phyloP scores from a whole-genome alignment of 2,797 vertebrate genomes.

The Erithacus rubecula region DNA sequence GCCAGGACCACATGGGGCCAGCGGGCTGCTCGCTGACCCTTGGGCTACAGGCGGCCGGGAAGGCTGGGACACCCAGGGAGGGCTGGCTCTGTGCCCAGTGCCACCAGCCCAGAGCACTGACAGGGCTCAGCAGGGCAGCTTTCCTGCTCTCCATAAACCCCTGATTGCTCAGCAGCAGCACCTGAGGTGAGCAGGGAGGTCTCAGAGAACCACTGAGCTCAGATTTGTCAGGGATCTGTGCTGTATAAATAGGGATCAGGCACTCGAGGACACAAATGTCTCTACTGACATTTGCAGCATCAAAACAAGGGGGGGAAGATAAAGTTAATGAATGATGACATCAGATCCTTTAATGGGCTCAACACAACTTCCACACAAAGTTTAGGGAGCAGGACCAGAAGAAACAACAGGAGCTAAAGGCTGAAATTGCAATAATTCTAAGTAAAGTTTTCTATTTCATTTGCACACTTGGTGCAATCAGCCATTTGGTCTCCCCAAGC shows the following conservation, averaged over 20 bases:
- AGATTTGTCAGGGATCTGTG: not conserved
- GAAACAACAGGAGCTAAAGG: not conserved
- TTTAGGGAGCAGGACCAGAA: not conserved
- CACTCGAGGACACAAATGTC: not conserved
- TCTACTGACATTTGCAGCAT: not conserved
- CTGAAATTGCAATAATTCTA: not conserved
- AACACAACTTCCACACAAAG: not conserved
- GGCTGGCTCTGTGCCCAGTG: not conserved
- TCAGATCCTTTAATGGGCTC: not conserved
- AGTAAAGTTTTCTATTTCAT: not conserved
- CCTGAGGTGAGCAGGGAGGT: not conserved
- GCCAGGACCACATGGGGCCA: slow-evolving; percentile 16
- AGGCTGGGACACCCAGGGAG: not conserved
- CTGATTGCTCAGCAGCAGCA: fast-evolving
- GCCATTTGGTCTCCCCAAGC: not conserved
- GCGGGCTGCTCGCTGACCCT: not conserved
- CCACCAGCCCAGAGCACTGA: fast-evolving
- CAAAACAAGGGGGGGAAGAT: not conserved
- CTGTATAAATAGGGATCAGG: not conserved
- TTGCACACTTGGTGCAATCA: not conserved
- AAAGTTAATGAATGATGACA: not conserved
- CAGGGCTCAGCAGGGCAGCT: not conserved
- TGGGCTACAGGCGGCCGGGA: fast-evolving
- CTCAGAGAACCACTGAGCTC: not conserved
- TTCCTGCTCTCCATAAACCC: not conserved